phyloP scores from a whole-genome alignment of 2,888 invertebrate genomes.

The Andrena marginata region DNA sequence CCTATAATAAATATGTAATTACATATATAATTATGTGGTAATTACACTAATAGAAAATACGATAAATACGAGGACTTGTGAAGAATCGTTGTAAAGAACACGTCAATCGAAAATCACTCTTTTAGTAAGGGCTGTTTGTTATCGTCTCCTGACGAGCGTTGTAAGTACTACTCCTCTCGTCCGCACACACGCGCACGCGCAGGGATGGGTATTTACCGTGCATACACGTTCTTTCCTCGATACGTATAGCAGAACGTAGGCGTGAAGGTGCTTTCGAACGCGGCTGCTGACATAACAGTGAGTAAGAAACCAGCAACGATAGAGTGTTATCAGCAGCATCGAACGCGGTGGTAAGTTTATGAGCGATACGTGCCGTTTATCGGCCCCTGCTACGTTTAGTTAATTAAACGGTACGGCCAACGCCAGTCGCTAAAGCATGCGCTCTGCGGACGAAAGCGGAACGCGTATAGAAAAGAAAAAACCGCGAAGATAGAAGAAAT shows the following conservation, averaged over 20 bases:
- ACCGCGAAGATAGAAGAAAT: background rate
- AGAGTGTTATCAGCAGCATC: constrained; percentile 77
- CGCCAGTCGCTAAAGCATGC: constrained; percentile 7
- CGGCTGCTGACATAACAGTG: constrained; percentile 72
- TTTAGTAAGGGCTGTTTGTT: constrained; percentile 34
- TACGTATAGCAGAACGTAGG: constrained; percentile 69
- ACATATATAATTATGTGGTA: background rate
- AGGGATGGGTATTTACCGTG: constrained; percentile 5
- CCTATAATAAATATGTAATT: too few relatives aligned
- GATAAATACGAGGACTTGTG: constrained; percentile 6
- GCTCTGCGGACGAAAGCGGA: background rate
- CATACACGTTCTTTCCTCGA: constrained; percentile 49
- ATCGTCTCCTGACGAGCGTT: constrained; percentile 27
- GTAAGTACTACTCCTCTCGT: background rate
- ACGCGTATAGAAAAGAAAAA: background rate
- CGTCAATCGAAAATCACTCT: constrained; percentile 10
- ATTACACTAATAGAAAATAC: constrained; percentile 19
- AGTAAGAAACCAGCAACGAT: constrained; percentile 67
- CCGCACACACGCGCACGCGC: background rate
- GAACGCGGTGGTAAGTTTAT: constrained; percentile 79
- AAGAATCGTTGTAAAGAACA: background rate
- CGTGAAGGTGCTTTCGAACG: constrained; percentile 77
- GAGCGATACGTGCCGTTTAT: constrained; percentile 79
- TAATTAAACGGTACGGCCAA: constrained; percentile 76
- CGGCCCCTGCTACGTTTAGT: constrained; percentile 76